Evolutionary conservation across 2,113 vertebrate species (phyloP), one percentile per base, ranked within the genome.

Genomic region (Solenodon paradoxus): DNA sequence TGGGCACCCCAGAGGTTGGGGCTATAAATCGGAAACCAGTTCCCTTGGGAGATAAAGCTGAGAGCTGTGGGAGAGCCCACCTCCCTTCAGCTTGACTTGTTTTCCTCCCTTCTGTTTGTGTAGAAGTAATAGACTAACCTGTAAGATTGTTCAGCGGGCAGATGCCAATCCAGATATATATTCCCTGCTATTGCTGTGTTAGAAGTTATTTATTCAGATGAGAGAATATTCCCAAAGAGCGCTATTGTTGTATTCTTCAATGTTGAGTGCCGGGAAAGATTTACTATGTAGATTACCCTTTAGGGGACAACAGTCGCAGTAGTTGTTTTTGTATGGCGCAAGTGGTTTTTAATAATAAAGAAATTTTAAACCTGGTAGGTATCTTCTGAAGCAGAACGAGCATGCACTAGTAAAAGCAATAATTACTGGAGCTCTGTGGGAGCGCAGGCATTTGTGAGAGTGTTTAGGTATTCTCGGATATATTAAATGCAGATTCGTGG

Each of bases 391-490:
- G 47, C 40, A 84, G 61, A 97, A 38, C 63, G 53, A 88, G 32
- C 72, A 11, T 47, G 59, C 49, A 24, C 32, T 72, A 68, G 51
- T 53, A 55, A 40, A 51, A n/a, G 32, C 26, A 32, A 35, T 92
- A 68, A 93, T 89, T 92, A 77, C 32, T n/a, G 74, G 40, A 89
- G 40, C 74, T 53, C 87, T 68, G 66, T n/a, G 69, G 83, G 87
- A 42, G 66, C 38, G 53, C 63, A 75, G 81, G 63, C 92, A 49
- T 35, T 77, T 74, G 47, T 80, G 74, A 51, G 66, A 53, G 15
- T 51, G 92, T 92, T 47, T n/a, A 80, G 75, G 90, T 51, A 53
- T 95, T 96, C 63, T 80, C 66, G 30, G 69, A 51, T 63, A 57
- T 68, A 45, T 89, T n/a, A 78, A 87, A 87, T 75, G 57, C 71